Evolutionary conservation across 2,888 invertebrate species (phyloP), one percentile per base, ranked within the genome.

Genomic region (Leptinotarsa haldemani): DNA sequence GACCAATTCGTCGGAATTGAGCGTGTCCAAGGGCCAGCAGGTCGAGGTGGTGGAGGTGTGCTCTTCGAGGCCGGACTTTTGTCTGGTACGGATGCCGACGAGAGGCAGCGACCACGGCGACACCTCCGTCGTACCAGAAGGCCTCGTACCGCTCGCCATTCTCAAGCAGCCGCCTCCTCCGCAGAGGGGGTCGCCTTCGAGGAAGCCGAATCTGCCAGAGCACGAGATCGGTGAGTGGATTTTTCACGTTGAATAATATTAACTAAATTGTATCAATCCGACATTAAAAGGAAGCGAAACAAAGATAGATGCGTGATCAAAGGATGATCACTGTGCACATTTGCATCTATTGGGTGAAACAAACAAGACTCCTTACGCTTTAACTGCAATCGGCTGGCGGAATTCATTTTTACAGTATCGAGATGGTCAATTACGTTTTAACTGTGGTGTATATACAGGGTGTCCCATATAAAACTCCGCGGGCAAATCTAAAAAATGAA

Each of bases 21-120:
- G 93, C 70, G 96, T 98, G 63, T 90, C 90, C 78, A 96, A 96
- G 87, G 97, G 97, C 30, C 97, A 97, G 88, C 97, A 97, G 88
- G 97, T 97, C 77, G 97, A 97, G 86, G 93, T 97, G 78, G 89
- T 97, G 79, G 97, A 97, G 86, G 90, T 92, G 77, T 92, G 93
- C 84, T 88, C 91, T 75, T 89, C 91, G 81, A 88, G 93, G 83
- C 89, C 91, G 74, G 93, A 93, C 83, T 94, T 91, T 89, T 93
- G 93, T 90, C 86, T 93, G 84, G 94, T 94, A 78, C 90, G 93
- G 72, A 90, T 92, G 86, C 87, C 86, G 88, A 79, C 80, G 61
- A 76, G 77, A 58, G 78, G 77, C 72, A 77, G 78, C 67, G 76
- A 78, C 77, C 74, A 77, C 75, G 67, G 65, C 48, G 77, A 73